Evolutionary conservation across 2,113 vertebrate genomes (phyloP).

Genomic region (Uria aalge): DNA sequence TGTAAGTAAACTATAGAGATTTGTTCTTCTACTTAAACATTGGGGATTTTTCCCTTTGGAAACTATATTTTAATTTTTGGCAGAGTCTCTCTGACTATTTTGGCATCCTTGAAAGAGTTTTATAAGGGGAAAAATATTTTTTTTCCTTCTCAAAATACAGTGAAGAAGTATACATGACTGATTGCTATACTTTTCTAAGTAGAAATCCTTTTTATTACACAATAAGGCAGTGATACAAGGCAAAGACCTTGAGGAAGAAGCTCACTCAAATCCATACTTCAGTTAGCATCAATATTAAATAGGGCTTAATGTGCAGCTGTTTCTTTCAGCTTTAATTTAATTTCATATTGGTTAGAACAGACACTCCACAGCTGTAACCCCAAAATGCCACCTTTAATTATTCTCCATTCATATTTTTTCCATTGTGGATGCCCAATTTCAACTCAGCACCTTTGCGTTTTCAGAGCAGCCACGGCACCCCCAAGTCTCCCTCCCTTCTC

Average conservation of each 20-base stretch:
- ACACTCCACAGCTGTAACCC: constrained; percentile 50
- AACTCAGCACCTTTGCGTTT: constrained; percentile 8
- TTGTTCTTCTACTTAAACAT: neutral
- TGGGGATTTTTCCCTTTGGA: neutral
- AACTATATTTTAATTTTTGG: neutral
- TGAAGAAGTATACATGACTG: neutral
- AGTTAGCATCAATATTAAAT: constrained; percentile 57
- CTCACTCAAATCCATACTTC: constrained; percentile 48
- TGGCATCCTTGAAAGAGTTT: neutral
- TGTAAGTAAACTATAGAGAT: neutral
- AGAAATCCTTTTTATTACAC: neutral
- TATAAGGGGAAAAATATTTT: neutral
- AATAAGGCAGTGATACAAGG: neutral
- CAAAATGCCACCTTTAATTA: constrained; percentile 72
- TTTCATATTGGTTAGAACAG: constrained; percentile 41
- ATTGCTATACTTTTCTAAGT: neutral
- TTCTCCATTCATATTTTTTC: neutral
- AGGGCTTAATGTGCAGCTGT: constrained; percentile 62
- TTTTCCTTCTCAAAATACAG: neutral
- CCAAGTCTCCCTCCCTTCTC: neutral
- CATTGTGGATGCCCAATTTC: constrained; percentile 11
- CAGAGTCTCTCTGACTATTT: neutral
- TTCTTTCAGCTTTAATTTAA: constrained; percentile 69
- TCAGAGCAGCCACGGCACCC: neutral
- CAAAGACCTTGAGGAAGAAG: constrained; percentile 37